A percentile compares a stretch with the other conserved stretches of the same genome.
phyloP scores from a whole-genome alignment of 2,888 invertebrate species.

The Eurois occulta region DNA sequence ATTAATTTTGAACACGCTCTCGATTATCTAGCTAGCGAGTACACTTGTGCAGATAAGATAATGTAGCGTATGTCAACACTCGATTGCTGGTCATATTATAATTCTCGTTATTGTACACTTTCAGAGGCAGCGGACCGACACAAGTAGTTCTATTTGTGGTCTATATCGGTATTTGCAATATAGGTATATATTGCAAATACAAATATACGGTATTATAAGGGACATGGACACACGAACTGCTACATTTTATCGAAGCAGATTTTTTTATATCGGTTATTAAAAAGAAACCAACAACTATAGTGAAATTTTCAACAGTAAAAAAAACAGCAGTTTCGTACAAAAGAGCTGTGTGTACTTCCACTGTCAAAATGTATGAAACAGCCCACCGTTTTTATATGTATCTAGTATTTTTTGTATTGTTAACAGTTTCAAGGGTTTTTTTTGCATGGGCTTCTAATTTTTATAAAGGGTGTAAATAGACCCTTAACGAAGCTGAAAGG shows the following conservation, averaged over 20 bases:
- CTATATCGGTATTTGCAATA: no score
- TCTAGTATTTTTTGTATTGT: no score
- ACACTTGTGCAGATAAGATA: constrained; percentile 52
- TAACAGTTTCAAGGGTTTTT: no score
- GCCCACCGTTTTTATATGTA: not conserved
- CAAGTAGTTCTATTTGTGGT: not conserved
- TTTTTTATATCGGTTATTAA: no score
- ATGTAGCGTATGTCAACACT: constrained; percentile 37
- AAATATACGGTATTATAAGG: not conserved
- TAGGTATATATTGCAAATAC: not conserved
- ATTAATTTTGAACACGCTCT: constrained; percentile 51
- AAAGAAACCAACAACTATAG: no score
- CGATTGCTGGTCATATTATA: constrained; percentile 21
- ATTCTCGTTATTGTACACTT: constrained; percentile 35
- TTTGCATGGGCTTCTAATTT: no score
- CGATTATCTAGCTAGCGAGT: constrained; percentile 25
- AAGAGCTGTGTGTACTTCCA: not conserved
- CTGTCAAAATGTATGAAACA: not conserved
- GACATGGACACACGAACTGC: not conserved
- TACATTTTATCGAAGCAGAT: not conserved
- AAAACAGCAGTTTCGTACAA: not conserved
- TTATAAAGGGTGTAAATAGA: no score
- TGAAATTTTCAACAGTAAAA: not conserved
- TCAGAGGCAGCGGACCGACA: constrained; percentile 5
- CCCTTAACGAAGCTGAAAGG: no score